A percentile compares a stretch with the other conserved stretches of the same genome.
These are phyloP conservation scores for Chrysaora quinquecirrha DNA, from an alignment of 30 jellyfish, hydroid and myxozoan genomes.

Conservation along the genomic window DNA sequence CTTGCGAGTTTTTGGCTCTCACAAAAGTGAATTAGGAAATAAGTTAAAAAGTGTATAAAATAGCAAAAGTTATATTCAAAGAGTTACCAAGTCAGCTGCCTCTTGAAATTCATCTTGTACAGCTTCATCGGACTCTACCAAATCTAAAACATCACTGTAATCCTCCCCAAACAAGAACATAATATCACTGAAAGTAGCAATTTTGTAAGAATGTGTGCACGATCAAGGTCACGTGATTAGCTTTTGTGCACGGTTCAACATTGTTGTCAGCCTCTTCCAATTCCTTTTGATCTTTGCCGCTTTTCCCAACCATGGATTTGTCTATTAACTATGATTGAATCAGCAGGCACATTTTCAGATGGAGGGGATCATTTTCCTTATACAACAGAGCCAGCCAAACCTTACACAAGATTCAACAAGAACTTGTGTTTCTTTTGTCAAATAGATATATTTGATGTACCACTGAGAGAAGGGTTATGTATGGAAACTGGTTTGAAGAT, in stretches of 20 bases:
- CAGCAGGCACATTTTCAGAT: too few relatives aligned
- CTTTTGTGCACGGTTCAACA: slow-evolving; percentile 18
- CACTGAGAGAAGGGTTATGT: too few relatives aligned
- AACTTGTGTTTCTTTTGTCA: too few relatives aligned
- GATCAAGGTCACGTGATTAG: slow-evolving; percentile 53
- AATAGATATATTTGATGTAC: too few relatives aligned
- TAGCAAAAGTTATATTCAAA: background rate
- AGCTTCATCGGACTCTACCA: slow-evolving; percentile 27
- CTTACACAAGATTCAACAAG: too few relatives aligned
- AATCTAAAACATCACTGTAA: slow-evolving; percentile 48
- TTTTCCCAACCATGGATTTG: slow-evolving; percentile 17
- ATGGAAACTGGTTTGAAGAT: too few relatives aligned
- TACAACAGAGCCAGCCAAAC: too few relatives aligned
- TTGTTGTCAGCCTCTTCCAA: background rate
- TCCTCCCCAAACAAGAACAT: slow-evolving; percentile 34
- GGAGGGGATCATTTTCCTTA: too few relatives aligned
- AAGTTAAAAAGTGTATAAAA: too few relatives aligned
- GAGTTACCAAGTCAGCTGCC: slow-evolving; percentile 44
- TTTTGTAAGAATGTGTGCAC: slow-evolving; percentile 35
- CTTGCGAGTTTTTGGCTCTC: too few relatives aligned
- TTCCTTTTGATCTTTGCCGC: slow-evolving; percentile 30
- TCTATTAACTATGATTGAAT: slow-evolving; percentile 24
- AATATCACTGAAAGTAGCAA: slow-evolving; percentile 20
- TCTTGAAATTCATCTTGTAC: slow-evolving; percentile 41
- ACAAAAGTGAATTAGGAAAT: too few relatives aligned